These are phyloP conservation scores for Triplophysa siluroides DNA, from an alignment of 2,113 vertebrate genomes.

Conservation along the genomic window DNA sequence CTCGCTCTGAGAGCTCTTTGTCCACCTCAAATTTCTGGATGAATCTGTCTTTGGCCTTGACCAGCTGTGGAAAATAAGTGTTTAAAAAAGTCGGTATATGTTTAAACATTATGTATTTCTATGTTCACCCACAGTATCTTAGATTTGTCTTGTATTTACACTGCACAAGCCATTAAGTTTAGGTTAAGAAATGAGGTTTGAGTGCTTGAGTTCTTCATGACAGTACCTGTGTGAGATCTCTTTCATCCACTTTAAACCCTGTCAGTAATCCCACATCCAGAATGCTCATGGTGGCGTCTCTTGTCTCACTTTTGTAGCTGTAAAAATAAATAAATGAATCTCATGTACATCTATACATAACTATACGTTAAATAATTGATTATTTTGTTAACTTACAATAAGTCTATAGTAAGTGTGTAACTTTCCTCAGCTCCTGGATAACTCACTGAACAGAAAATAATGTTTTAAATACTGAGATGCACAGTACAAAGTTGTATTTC, in stretches of 20 bases:
- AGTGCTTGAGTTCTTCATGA: too few species aligned
- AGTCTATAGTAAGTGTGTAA: conserved; percentile 31
- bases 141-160: too few species aligned
- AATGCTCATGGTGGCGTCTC: conserved; percentile 67
- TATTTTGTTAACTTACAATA: conserved; percentile 19
- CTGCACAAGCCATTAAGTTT: too few species aligned
- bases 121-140: too few species aligned
- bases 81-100: too few species aligned
- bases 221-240: conserved; percentile 61
- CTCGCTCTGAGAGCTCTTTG: conserved; percentile 55
- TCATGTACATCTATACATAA: too few species aligned
- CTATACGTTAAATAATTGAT: too few species aligned
- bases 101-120: too few species aligned
- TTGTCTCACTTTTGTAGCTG: conserved; percentile 33
- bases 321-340: too few species aligned
- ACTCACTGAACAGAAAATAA: not conserved
- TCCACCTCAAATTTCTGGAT: conserved; percentile 77
- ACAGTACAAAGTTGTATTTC: too few species aligned
- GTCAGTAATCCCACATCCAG: conserved; percentile 65
- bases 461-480: too few species aligned
- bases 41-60: conserved; percentile 65
- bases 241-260: conserved; percentile 58
- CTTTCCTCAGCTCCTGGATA: conserved; percentile 21
- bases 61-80: conserved; percentile 70
- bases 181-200: too few species aligned